phyloP scores from a whole-genome alignment of 2,797 vertebrate species.

The Acridotheres tristis region DNA sequence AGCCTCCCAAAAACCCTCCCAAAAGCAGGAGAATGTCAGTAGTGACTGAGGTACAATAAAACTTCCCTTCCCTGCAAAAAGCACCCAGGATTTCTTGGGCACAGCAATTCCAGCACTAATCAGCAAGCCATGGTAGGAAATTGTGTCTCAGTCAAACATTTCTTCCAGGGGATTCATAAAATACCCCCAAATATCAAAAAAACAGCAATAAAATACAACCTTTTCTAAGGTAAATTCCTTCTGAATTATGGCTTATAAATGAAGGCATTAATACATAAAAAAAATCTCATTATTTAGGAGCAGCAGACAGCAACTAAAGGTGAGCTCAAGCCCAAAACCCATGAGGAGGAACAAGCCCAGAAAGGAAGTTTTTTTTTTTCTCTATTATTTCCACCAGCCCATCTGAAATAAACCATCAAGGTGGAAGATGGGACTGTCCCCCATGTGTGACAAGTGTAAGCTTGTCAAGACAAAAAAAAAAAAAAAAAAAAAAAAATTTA shows the following conservation, averaged over 20 bases:
- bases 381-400: background rate
- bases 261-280: background rate
- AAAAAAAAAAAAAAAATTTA: background rate
- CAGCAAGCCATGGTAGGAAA: background rate
- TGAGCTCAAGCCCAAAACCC: background rate
- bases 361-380: background rate
- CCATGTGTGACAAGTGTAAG: background rate
- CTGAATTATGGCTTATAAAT: background rate
- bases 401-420: background rate
- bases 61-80: background rate
- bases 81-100: background rate
- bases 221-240: background rate
- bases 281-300: background rate
- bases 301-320: background rate
- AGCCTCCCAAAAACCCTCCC: background rate
- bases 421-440: background rate
- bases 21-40: background rate
- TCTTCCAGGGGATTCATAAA: background rate
- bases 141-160: background rate
- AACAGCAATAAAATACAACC: background rate
- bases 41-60: background rate
- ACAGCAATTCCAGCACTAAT: background rate
- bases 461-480: background rate
- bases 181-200: background rate
- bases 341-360: background rate